Conservation (phyloP, 1,140 invertebrate species). For the Zaprionus ghesquierei region DNA sequence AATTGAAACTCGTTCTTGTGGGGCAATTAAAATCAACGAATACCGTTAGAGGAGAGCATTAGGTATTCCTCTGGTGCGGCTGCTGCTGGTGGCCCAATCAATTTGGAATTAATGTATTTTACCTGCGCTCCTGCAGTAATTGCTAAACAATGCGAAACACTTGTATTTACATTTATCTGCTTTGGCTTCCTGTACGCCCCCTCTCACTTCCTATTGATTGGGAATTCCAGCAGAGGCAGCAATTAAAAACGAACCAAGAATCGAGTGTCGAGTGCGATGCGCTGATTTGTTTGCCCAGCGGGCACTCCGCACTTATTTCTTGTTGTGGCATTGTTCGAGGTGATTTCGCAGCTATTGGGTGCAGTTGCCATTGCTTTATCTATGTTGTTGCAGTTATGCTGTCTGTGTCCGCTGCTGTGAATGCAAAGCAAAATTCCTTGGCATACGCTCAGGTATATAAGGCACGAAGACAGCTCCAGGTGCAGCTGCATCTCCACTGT, state of each 20-base stretch:
- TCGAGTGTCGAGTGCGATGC: background rate
- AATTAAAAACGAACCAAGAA: slow-evolving; percentile 29
- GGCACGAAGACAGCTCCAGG: background rate
- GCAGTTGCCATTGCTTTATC: background rate
- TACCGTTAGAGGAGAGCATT: background rate
- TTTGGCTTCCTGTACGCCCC: background rate
- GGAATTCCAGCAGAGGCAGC: slow-evolving; percentile 1
- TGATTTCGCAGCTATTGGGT: slow-evolving; percentile 35
- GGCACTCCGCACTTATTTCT: slow-evolving; percentile 7
- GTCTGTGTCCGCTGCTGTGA: too few species aligned
- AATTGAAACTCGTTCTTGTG: background rate
- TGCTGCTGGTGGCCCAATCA: slow-evolving; percentile 23
- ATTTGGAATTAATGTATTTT: slow-evolving; percentile 41
- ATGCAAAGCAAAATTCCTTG: slow-evolving; percentile 48
- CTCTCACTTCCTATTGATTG: slow-evolving; percentile 7
- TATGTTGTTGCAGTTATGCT: slow-evolving; percentile 3
- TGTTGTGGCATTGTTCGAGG: slow-evolving; percentile 30
- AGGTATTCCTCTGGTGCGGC: background rate
- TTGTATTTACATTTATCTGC: slow-evolving; percentile 42
- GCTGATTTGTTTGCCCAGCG: slow-evolving; percentile 37
- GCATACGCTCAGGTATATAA: slow-evolving; percentile 21
- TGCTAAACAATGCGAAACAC: slow-evolving; percentile 50
- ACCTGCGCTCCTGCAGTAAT: slow-evolving; percentile 30
- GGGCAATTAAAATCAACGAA: slow-evolving; percentile 3
- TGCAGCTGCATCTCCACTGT: slow-evolving; percentile 1